Evolutionary conservation across 2,113 vertebrate genomes (phyloP).

Genomic region (Labeo catla): DNA sequence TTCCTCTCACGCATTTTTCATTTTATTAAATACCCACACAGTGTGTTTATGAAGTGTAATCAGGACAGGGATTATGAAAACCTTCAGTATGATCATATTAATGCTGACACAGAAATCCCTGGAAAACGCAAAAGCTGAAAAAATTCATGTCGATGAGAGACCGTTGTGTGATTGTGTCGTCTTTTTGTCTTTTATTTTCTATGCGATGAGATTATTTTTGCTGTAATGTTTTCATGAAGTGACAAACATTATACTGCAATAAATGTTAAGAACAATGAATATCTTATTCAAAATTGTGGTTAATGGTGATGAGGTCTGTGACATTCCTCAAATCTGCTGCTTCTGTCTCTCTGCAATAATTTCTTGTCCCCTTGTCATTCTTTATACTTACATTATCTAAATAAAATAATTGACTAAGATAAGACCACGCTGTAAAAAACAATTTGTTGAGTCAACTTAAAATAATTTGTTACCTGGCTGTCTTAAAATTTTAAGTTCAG

Average conservation of each 20-base stretch:
- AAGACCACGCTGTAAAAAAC: no score
- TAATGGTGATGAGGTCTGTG: not conserved
- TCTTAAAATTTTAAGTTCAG: no score
- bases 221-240: constrained; percentile 12
- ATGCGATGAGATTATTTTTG: not conserved
- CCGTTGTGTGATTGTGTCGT: not conserved
- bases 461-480: no score
- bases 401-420: no score
- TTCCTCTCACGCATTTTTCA: constrained; percentile 28
- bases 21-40: constrained; percentile 44
- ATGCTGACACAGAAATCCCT: constrained; percentile 35
- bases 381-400: no score
- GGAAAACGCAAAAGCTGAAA: constrained; percentile 17
- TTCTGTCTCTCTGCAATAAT: no score
- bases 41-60: constrained; percentile 37
- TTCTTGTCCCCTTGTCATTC: no score
- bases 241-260: constrained; percentile 1
- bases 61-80: constrained; percentile 56
- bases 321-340: not conserved
- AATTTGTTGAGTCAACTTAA: no score
- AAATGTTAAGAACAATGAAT: not conserved
- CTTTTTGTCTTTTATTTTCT: constrained; percentile 26
- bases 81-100: constrained; percentile 57
- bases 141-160: constrained; percentile 23
- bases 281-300: not conserved